Evolutionary conservation across 2,113 vertebrate genomes (phyloP), one percentile per base, ranked within the genome.

Genomic region (Microcebus griseorufus): DNA sequence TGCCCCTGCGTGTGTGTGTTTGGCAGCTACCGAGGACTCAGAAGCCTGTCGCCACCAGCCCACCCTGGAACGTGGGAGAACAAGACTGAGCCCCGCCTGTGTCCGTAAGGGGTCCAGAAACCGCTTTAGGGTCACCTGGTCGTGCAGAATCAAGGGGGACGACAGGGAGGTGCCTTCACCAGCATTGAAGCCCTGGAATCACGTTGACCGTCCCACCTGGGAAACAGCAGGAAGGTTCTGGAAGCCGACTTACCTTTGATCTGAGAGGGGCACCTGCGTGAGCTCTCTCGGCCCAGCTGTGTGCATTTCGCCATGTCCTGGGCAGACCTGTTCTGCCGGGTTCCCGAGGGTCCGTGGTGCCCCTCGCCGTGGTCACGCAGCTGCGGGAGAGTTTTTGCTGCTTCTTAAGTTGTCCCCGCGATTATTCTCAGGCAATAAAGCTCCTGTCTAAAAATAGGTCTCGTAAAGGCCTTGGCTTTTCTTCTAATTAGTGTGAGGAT

Each of bases 401-500:
- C 14, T 29, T 88, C 96, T 96, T 94, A 88, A 88, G 80, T 94
- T 83, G 67, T 92, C 97, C 96, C 92, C 84, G 37, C 58, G 64
- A 94, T 97, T 97, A 93, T 75, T 96, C 88, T 73, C 88, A 6
- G 95, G 96, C 96, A 95, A 95, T 96, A 98, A 98, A 98, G 97
- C 96, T 97, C 81, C 81, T 98, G 97, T 97, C 97, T 89, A 42
- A 98, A 97, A 98, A 98, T 97, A 97, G 97, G 98, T 98, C 98
- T 97, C 81, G 55, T 90, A 96, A 96, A 98, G 97, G 97, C 16
- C 95, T 81, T 9, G 82, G 96, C 78, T 98, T 98, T 98, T 97
- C 98, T 98, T 98, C 98, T 98, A 98, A 99, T 98, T 98, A 98
- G 98, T 97, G 96, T 95, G 92, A 96, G 98, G 97, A 98, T 98